These are phyloP conservation scores for Malurus cyaneus DNA, from an alignment of 2,113 vertebrate genomes.

Conservation along the genomic window DNA sequence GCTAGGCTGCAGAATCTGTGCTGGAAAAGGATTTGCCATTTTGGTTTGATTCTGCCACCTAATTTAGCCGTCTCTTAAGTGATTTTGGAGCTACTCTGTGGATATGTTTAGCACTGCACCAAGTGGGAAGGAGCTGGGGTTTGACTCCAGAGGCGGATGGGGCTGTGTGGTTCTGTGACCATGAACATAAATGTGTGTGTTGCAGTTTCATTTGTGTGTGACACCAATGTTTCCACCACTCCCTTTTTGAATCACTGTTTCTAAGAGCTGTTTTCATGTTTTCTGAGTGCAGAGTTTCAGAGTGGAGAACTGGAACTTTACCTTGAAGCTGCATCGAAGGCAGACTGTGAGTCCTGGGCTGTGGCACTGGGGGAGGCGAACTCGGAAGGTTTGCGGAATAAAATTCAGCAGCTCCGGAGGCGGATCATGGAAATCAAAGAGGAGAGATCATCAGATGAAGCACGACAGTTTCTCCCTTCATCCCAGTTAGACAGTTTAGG, in stretches of 20 bases:
- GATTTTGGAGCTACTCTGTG: constrained; percentile 40
- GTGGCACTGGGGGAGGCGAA: constrained; percentile 20
- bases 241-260: not conserved
- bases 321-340: constrained; percentile 41
- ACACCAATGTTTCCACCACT: constrained; percentile 63
- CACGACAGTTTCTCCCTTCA: constrained; percentile 70
- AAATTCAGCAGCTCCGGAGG: constrained; percentile 34
- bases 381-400: constrained; percentile 30
- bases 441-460: constrained; percentile 71
- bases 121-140: not conserved
- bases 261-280: constrained; percentile 33
- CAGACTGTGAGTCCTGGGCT: constrained; percentile 31
- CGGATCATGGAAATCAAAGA: constrained; percentile 82
- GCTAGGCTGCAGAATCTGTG: constrained; percentile 2
- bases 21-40: not conserved
- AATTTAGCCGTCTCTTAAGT: constrained; percentile 53
- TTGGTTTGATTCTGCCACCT: constrained; percentile 38
- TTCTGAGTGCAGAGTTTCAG: constrained; percentile 69
- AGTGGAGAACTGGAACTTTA: constrained; percentile 37
- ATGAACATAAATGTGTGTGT: constrained; percentile 49
- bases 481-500: constrained; percentile 54
- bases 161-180: not conserved
- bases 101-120: constrained; percentile 17
- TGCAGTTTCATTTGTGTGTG: constrained; percentile 52
- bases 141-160: not conserved